A percentile compares a stretch with the other conserved stretches of the same genome.
These are phyloP conservation scores for Teleogryllus occipitalis DNA, from an alignment of 1,140 invertebrate species.

Conservation along the genomic window DNA sequence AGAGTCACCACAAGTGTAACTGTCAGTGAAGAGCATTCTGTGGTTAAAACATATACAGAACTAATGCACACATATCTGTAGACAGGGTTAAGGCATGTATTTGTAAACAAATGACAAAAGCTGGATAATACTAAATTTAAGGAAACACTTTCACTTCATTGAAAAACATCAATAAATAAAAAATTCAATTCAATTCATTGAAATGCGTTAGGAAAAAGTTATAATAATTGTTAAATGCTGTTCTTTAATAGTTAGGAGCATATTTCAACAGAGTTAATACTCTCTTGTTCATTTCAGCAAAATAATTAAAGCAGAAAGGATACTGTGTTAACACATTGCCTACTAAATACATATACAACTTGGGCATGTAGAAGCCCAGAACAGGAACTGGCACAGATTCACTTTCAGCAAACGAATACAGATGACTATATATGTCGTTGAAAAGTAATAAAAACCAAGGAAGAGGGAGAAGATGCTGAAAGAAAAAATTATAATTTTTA, in stretches of 20 bases:
- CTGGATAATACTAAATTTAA: neutral
- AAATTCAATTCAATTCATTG: neutral
- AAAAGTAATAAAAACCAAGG: slow-evolving; percentile 73
- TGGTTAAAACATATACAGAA: slow-evolving; percentile 88
- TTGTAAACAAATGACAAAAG: neutral
- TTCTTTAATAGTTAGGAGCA: neutral
- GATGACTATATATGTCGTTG: slow-evolving; percentile 67
- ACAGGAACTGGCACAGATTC: slow-evolving; percentile 39
- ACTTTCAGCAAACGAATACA: slow-evolving; percentile 49
- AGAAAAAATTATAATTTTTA: slow-evolving; percentile 27
- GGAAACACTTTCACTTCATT: neutral
- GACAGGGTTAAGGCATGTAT: slow-evolving; percentile 19
- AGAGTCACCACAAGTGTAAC: slow-evolving; percentile 94
- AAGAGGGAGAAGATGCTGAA: slow-evolving; percentile 75
- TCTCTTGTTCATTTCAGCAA: too few species aligned
- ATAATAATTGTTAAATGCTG: neutral
- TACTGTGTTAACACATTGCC: slow-evolving; percentile 90
- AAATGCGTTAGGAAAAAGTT: neutral
- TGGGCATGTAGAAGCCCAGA: slow-evolving; percentile 51
- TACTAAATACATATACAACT: slow-evolving; percentile 69
- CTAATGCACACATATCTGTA: slow-evolving; percentile 79
- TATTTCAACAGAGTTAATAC: neutral
- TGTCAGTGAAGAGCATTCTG: slow-evolving; percentile 87
- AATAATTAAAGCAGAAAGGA: slow-evolving; percentile 33
- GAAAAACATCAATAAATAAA: neutral